Conservation (phyloP, 2,113 vertebrate species). For the Myrmecophaga tridactyla region DNA sequence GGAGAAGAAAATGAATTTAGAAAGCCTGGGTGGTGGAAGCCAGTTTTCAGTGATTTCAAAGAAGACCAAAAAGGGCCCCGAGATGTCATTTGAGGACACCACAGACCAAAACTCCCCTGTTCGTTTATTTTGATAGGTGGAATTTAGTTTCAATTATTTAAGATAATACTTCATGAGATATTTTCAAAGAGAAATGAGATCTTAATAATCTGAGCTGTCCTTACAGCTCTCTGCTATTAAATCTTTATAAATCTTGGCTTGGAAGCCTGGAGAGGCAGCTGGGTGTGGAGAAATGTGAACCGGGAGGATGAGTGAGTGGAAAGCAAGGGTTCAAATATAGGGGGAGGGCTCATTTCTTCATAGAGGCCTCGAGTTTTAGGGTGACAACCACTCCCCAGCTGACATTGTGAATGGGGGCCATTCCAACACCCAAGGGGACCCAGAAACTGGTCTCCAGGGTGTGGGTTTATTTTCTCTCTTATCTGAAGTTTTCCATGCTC, state of each 20-base stretch:
- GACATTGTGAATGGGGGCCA: neutral
- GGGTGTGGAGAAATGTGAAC: neutral
- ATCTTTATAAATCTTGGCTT: constrained; percentile 41
- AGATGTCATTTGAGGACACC: neutral
- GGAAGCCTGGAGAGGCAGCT: neutral
- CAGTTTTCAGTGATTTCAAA: neutral
- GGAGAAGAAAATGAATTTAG: neutral
- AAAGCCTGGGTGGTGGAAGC: neutral
- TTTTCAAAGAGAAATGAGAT: constrained; percentile 65
- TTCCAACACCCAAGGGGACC: neutral
- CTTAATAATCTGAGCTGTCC: constrained; percentile 34
- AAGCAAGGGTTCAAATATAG: fast-evolving
- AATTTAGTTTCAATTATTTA: constrained; percentile 53
- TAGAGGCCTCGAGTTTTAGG: neutral
- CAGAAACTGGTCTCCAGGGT: neutral
- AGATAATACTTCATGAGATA: constrained; percentile 42
- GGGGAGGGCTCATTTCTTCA: fast-evolving
- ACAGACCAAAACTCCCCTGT: neutral
- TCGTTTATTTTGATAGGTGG: constrained; percentile 62
- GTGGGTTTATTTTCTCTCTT: neutral
- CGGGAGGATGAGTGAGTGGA: fast-evolving
- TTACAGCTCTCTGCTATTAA: constrained; percentile 17
- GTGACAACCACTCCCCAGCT: neutral
- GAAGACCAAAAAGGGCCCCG: neutral
- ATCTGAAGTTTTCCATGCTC: neutral